A percentile compares a stretch with the other conserved stretches of the same genome.
phyloP scores from a whole-genome alignment of 2,888 invertebrate species.

The Mongoloraphidia duomilia region DNA sequence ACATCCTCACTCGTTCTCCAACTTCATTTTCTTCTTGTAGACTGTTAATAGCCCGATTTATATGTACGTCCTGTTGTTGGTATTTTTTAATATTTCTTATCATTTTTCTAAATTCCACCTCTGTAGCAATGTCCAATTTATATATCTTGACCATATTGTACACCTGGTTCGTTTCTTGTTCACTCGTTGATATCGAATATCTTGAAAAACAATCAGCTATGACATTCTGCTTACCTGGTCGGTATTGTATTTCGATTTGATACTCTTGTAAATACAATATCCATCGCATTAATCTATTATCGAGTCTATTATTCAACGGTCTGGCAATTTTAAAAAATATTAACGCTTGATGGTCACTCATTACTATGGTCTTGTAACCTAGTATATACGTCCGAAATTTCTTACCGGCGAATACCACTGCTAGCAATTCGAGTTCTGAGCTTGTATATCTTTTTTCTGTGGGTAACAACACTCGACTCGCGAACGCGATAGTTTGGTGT shows the following conservation, averaged over 20 bases:
- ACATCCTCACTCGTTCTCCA: too few relatives aligned
- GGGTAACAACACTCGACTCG: background rate
- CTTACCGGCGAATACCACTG: background rate
- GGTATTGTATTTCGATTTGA: background rate
- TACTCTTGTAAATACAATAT: background rate
- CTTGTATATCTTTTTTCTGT: background rate
- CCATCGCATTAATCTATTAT: background rate
- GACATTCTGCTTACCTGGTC: background rate
- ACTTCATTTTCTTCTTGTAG: too few relatives aligned
- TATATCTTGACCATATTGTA: too few relatives aligned
- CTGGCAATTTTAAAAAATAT: background rate
- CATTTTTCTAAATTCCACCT: too few relatives aligned
- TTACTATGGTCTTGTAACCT: background rate
- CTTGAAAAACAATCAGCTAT: background rate
- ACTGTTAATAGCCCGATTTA: too few relatives aligned
- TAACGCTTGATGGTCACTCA: background rate
- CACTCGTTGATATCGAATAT: too few relatives aligned
- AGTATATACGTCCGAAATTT: background rate
- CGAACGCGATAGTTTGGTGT: background rate
- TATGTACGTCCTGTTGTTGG: too few relatives aligned
- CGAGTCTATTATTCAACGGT: too few relatives aligned
- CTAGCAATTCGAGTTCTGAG: background rate
- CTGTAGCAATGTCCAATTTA: too few relatives aligned
- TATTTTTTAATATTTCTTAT: too few relatives aligned
- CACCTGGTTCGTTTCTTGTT: too few relatives aligned